Conservation (phyloP, 2,888 invertebrate species). For the Himalopsyche japonica region DNA sequence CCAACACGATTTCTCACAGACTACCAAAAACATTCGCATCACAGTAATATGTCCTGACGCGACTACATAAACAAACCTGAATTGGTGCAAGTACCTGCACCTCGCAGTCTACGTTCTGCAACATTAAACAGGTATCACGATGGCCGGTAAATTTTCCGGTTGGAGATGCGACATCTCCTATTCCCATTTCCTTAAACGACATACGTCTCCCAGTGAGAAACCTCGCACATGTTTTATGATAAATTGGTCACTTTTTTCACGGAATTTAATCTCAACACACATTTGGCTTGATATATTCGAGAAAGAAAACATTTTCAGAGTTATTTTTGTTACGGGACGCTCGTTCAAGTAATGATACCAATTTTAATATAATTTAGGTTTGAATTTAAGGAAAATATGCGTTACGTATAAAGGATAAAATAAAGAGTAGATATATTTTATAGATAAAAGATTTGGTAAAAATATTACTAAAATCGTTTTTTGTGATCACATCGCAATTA, state of each 20-base stretch:
- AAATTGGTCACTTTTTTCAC: background rate
- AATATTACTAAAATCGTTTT: too few species aligned
- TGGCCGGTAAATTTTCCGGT: background rate
- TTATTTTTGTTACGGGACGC: background rate
- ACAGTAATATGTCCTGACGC: background rate
- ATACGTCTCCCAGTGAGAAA: background rate
- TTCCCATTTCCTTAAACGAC: background rate
- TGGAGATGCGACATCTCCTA: background rate
- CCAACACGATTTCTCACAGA: background rate
- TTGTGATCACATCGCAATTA: too few species aligned
- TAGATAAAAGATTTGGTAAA: background rate
- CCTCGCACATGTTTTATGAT: background rate
- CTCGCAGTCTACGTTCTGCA: background rate
- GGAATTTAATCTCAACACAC: background rate
- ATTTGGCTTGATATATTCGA: background rate
- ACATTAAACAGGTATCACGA: background rate
- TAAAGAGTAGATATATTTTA: background rate
- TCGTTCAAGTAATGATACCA: background rate
- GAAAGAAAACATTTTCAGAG: background rate
- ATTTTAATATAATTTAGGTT: background rate
- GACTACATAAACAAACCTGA: background rate
- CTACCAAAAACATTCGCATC: background rate
- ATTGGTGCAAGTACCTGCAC: background rate
- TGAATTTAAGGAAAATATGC: background rate
- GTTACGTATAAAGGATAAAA: background rate